Percentiles rank a stretch among this genome's conserved stretches.
Evolutionary conservation across 1,140 invertebrate genomes (phyloP).

Genomic region (Calephelis nemesis): DNA sequence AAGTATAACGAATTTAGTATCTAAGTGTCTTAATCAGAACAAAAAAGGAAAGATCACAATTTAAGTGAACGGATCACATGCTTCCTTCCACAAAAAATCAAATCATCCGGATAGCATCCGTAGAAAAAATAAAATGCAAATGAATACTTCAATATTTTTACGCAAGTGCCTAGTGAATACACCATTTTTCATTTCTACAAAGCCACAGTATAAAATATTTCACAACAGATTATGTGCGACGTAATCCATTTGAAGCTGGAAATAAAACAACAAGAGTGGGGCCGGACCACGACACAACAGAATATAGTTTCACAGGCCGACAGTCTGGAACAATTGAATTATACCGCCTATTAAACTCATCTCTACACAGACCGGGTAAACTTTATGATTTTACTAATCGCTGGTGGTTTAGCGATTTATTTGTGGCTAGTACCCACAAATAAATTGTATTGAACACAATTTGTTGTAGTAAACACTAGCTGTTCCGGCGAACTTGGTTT

Average conservation of each 20-base stretch:
- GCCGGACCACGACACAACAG: conserved; percentile 40
- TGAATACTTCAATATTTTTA: conserved; percentile 19
- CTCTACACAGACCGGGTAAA: conserved; percentile 41
- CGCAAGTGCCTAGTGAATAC: conserved; percentile 3
- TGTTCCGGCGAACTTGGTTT: too few relatives aligned
- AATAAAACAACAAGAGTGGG: conserved; percentile 38
- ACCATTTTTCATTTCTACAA: conserved; percentile 31
- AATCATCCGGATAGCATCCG: too few relatives aligned
- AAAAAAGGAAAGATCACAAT: too few relatives aligned
- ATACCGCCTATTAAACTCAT: conserved; percentile 65
- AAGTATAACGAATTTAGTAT: too few relatives aligned
- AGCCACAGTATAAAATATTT: conserved; percentile 34
- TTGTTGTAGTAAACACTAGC: neutral
- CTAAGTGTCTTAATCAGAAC: too few relatives aligned
- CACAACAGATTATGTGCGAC: conserved; percentile 39
- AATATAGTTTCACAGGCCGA: conserved; percentile 59
- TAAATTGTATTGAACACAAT: neutral
- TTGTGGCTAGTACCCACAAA: conserved; percentile 19
- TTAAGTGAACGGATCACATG: too few relatives aligned
- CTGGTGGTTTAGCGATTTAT: conserved; percentile 45
- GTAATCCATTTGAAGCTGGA: conserved; percentile 43
- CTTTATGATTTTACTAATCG: conserved; percentile 48
- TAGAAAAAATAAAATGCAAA: neutral
- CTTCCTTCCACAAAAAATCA: too few relatives aligned
- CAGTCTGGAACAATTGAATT: conserved; percentile 68